Base-by-base conservation (phyloP, 1,140 invertebrate genomes). In the Calycopis cecrops region DNA sequence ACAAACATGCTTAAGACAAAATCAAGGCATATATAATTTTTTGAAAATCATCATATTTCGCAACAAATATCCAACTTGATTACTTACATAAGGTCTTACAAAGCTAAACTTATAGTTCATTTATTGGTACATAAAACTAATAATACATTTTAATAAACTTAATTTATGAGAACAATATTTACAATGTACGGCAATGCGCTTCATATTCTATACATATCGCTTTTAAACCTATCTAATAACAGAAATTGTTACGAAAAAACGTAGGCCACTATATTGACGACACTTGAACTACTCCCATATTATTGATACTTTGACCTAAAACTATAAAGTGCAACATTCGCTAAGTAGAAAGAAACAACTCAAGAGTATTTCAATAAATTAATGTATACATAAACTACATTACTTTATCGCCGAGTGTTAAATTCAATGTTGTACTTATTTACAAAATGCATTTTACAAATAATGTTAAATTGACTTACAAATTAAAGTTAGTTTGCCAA, bases 141-240 rank as follows among this genome's bases (percentile, higher is more conserved):
- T 83, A 85, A 85, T 81, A 83, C 81, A 71, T 69, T 75, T 77
- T 77, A 80, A 67, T 76, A 64, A 85, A 85, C 78, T 82, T 78
- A 82, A 75, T 77, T 76, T 80, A 82, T 63, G 53, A 67, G 82
- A 86, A 84, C 80, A 84, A 86, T 86, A 86, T 86, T 76, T 86
- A 86, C 83, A 86, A 67, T 72, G 76, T 76, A 76, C 65, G 74
- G 73, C 62, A 73, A 70, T 74, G 71, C 67, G 73, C 71, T 67
- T 67, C 69, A 78, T 74, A 81, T 72, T 74, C 71, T 82, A 83
- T 81, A 80, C 74, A 80, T 79, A 79, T 76, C 70, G 73, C 73
- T 81, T 79, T 65, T 76, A 86, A 71, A 75, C 71, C 79, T 84
- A 86, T 79, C 77, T 86, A 86, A 82, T 63, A 83, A 84, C 79